Conservation (phyloP, 2,113 vertebrate genomes). For the Muntiacus muntjak region DNA sequence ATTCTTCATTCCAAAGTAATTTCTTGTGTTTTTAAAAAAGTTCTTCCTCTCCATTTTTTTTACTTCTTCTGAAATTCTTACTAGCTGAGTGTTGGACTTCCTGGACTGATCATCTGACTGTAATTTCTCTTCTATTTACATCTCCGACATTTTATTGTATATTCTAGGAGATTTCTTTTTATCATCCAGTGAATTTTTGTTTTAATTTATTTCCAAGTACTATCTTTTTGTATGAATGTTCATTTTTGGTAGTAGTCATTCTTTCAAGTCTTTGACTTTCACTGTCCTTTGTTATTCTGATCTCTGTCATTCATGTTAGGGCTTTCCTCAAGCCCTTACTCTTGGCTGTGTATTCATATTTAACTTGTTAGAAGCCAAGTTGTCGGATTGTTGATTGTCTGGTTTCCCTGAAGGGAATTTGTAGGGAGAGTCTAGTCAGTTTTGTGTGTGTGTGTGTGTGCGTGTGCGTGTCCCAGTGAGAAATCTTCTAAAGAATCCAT, state of each 20-base stretch:
- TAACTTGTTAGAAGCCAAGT: not conserved
- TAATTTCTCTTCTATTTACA: not conserved
- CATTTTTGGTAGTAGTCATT: not conserved
- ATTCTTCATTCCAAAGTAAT: not conserved
- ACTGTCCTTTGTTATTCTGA: not conserved
- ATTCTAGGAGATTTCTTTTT: constrained; percentile 6
- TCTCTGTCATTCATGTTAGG: not conserved
- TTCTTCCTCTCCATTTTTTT: not conserved
- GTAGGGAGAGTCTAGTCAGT: not conserved
- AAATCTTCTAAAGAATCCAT: not conserved
- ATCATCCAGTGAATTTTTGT: not conserved
- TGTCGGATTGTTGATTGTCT: not conserved
- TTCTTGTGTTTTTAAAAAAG: not conserved
- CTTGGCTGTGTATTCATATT: not conserved
- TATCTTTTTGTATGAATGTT: not conserved
- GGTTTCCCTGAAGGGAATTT: not conserved
- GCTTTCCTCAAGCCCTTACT: not conserved
- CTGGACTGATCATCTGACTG: not conserved
- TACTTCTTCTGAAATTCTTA: not conserved
- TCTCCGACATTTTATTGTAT: not conserved
- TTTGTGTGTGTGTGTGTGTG: not conserved
- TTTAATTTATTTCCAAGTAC: not conserved
- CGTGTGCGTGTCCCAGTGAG: not conserved
- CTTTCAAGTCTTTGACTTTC: not conserved
- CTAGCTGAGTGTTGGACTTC: not conserved